phyloP scores from a whole-genome alignment of 1,140 invertebrate genomes.

The Chironomus tepperi region DNA sequence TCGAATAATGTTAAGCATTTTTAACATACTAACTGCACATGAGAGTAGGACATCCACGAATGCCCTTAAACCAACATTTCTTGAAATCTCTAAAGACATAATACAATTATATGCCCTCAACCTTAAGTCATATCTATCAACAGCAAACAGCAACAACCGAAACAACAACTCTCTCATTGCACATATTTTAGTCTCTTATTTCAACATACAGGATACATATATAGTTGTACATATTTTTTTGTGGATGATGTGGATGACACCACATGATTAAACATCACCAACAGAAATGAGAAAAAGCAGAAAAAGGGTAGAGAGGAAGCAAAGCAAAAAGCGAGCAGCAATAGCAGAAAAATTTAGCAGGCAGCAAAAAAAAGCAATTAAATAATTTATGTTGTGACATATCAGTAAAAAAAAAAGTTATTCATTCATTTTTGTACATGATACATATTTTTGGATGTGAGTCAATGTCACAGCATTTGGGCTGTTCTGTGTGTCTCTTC shows the following conservation, averaged over 20 bases:
- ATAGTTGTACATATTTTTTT: neutral
- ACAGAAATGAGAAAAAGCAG: neutral
- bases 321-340: neutral
- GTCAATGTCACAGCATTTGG: neutral
- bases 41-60: too few species aligned
- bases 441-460: neutral
- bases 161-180: too few species aligned
- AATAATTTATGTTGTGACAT: neutral
- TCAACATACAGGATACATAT: neutral
- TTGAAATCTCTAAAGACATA: too few species aligned
- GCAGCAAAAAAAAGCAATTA: slow-evolving; percentile 1
- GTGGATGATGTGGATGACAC: slow-evolving; percentile 1
- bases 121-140: too few species aligned
- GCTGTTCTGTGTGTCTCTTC: too few species aligned
- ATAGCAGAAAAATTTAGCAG: neutral
- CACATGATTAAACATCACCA: slow-evolving; percentile 7
- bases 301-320: neutral
- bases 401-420: neutral
- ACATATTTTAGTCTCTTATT: too few species aligned
- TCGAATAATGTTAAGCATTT: too few species aligned
- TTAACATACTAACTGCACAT: too few species aligned
- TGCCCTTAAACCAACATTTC: too few species aligned
- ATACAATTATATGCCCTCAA: too few species aligned
- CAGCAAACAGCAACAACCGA: too few species aligned
- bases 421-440: neutral